phyloP scores from a whole-genome alignment of 2,113 vertebrate genomes.

The Seriola dumerili region DNA sequence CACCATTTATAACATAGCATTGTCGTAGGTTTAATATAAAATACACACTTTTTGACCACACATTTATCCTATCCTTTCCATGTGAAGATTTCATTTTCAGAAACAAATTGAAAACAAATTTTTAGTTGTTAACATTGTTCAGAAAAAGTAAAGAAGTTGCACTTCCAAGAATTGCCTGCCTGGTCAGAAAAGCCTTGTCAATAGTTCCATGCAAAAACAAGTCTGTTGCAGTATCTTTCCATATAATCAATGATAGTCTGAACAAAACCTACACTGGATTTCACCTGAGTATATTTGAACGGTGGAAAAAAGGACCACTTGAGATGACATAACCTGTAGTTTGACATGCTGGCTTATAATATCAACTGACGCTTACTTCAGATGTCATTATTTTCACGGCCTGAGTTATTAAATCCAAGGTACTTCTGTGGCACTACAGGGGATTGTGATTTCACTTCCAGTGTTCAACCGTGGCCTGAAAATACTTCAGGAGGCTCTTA shows the following conservation, averaged over 20 bases:
- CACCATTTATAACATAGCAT: background rate
- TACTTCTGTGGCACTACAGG: constrained; percentile 46
- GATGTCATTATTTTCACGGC: constrained; percentile 41
- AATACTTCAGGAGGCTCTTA: constrained; percentile 43
- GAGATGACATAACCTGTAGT: constrained; percentile 7
- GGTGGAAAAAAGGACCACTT: background rate
- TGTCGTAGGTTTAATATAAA: background rate
- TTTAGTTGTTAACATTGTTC: too few species aligned
- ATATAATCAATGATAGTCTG: background rate
- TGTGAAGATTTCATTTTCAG: too few species aligned
- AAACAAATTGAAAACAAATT: too few species aligned
- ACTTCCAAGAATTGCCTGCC: too few species aligned
- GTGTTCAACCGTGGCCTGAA: constrained; percentile 3
- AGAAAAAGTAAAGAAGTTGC: too few species aligned
- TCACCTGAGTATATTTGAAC: background rate
- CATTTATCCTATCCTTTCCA: too few species aligned
- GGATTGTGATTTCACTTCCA: constrained; percentile 23
- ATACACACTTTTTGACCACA: background rate
- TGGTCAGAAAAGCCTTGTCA: background rate
- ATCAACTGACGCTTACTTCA: constrained; percentile 24
- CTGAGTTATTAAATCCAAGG: constrained; percentile 12
- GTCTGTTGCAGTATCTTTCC: background rate
- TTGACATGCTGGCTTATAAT: background rate
- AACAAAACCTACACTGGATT: background rate
- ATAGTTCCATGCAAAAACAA: constrained; percentile 9